phyloP scores from a whole-genome alignment of 2,888 invertebrate species.

The Carterocephalus palaemon region DNA sequence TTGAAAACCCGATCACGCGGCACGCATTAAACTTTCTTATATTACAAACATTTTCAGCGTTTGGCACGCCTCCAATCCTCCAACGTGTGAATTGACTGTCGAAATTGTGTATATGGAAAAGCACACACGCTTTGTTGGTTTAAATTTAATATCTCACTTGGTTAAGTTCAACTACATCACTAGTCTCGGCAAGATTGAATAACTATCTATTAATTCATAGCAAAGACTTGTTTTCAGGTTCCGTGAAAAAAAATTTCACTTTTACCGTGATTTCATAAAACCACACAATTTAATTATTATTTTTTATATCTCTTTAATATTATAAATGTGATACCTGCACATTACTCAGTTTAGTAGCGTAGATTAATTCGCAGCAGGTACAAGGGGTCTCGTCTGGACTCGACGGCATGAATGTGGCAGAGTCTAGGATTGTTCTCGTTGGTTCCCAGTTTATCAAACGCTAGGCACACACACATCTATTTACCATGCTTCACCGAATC shows the following conservation, averaged over 20 bases:
- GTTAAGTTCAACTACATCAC: slow-evolving; percentile 19
- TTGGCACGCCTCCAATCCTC: slow-evolving; percentile 37
- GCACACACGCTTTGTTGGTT: slow-evolving; percentile 24
- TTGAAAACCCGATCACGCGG: slow-evolving; percentile 14
- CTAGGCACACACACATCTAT: neutral
- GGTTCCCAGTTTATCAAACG: neutral
- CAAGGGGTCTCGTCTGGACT: too few relatives aligned
- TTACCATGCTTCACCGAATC: slow-evolving; percentile 6
- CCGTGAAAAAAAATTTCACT: too few relatives aligned
- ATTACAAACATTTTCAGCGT: slow-evolving; percentile 33
- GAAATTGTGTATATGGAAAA: slow-evolving; percentile 27
- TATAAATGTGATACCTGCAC: too few relatives aligned
- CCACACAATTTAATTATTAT: too few relatives aligned
- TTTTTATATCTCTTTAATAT: too few relatives aligned
- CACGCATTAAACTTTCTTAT: slow-evolving; percentile 30
- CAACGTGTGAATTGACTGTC: slow-evolving; percentile 28
- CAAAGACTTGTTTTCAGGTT: too few relatives aligned
- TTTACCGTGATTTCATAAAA: too few relatives aligned
- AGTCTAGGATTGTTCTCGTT: neutral
- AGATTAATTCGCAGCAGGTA: too few relatives aligned
- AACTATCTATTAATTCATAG: too few relatives aligned
- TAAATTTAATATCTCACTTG: slow-evolving; percentile 17
- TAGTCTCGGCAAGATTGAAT: slow-evolving; percentile 9
- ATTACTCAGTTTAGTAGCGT: too few relatives aligned
- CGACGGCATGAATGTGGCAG: too few relatives aligned